Conservation (phyloP, 2,888 invertebrate species). For the Anoncus sp. region DNA sequence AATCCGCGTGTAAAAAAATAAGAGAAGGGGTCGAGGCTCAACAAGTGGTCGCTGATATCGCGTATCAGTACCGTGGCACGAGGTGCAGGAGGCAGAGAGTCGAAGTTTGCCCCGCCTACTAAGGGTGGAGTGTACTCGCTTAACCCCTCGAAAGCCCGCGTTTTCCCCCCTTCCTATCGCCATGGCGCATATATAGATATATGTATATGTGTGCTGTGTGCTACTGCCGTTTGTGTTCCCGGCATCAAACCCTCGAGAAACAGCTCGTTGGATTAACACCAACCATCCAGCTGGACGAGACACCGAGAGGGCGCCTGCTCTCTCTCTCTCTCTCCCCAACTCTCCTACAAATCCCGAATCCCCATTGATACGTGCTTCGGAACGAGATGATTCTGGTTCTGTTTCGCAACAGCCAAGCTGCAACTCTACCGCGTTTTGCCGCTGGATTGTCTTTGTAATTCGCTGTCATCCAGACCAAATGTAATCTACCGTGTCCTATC, state of each 20-base stretch:
- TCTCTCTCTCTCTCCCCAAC: slow-evolving; percentile 36
- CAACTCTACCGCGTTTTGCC: slow-evolving; percentile 30
- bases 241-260: slow-evolving; percentile 61
- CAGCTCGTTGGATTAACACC: slow-evolving; percentile 66
- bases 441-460: slow-evolving; percentile 48
- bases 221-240: slow-evolving; percentile 44
- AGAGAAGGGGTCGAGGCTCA: slow-evolving; percentile 70
- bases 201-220: slow-evolving; percentile 2
- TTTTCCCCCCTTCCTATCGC: slow-evolving; percentile 57
- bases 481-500: slow-evolving; percentile 54
- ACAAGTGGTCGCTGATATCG: slow-evolving; percentile 81
- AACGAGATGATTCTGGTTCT: slow-evolving; percentile 51
- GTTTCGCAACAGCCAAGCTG: slow-evolving; percentile 35
- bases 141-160: slow-evolving; percentile 70
- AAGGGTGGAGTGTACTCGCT: slow-evolving; percentile 78
- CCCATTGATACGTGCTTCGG: slow-evolving; percentile 29
- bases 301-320: slow-evolving; percentile 17
- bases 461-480: slow-evolving; percentile 61
- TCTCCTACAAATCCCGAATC: slow-evolving; percentile 35
- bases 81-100: slow-evolving; percentile 74
- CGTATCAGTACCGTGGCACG: slow-evolving; percentile 76
- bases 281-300: slow-evolving; percentile 51
- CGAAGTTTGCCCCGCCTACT: slow-evolving; percentile 81
- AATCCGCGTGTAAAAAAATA: slow-evolving; percentile 76
- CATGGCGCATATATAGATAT: background rate